phyloP scores from a whole-genome alignment of 2,888 invertebrate species.

The Pheosia tremula region DNA sequence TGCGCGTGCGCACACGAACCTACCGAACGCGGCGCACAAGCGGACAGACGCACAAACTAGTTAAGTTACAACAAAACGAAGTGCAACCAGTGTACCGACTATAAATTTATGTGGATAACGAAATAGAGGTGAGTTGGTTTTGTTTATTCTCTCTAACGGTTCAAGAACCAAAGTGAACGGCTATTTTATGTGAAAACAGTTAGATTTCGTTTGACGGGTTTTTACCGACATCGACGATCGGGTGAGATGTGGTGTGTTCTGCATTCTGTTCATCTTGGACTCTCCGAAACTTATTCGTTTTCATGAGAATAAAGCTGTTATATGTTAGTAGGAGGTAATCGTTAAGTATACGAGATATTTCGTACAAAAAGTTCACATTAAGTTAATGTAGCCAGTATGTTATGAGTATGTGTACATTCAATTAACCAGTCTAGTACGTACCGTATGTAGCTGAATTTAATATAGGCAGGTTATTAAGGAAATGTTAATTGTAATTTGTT shows the following conservation, averaged over 20 bases:
- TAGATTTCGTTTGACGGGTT: conserved; percentile 40
- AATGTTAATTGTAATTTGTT: no score
- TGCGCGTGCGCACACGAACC: conserved; percentile 59
- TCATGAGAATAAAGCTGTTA: no score
- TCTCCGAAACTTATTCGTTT: background rate
- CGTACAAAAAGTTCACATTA: no score
- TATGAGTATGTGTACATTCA: no score
- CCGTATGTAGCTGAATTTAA: no score
- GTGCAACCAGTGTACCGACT: conserved; percentile 43
- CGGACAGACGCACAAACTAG: conserved; percentile 29
- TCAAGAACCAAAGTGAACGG: conserved; percentile 49
- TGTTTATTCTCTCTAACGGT: conserved; percentile 45
- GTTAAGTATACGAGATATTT: no score
- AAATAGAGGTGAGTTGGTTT: conserved; percentile 56
- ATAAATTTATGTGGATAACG: conserved; percentile 56
- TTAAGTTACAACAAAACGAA: conserved; percentile 34
- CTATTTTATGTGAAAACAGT: conserved; percentile 52
- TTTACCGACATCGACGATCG: conserved; percentile 23
- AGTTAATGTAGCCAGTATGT: no score
- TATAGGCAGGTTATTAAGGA: no score
- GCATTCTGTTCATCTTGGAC: background rate
- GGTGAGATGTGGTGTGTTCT: conserved; percentile 17
- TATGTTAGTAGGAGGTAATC: no score
- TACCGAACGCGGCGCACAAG: conserved; percentile 49
- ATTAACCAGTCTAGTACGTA: no score